A percentile compares a stretch with the other conserved stretches of the same genome.
Conservation (phyloP, 2,888 invertebrate genomes). For the Adineta ricciae region DNA sequence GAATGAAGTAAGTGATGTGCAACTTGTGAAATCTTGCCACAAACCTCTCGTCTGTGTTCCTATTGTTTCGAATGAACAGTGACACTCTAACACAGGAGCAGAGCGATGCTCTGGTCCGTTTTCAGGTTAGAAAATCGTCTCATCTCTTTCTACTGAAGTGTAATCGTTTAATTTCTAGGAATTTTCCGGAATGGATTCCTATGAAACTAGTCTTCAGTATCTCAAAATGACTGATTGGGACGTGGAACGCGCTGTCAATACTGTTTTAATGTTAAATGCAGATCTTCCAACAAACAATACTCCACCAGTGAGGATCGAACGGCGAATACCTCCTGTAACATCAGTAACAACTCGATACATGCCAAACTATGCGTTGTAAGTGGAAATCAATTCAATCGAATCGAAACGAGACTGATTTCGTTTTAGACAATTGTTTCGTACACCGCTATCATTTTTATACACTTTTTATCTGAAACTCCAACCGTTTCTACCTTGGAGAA, state of each 20-base stretch:
- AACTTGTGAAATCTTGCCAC: neutral
- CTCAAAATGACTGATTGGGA: neutral
- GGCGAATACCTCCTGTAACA: neutral
- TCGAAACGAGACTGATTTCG: neutral
- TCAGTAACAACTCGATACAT: neutral
- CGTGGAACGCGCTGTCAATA: neutral
- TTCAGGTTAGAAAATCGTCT: neutral
- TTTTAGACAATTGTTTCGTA: constrained; percentile 11
- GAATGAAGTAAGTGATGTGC: neutral
- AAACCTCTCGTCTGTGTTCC: neutral
- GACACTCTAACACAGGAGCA: neutral
- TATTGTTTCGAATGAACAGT: neutral
- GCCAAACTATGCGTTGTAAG: neutral
- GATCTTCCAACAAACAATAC: neutral
- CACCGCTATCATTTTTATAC: neutral
- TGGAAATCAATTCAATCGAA: neutral
- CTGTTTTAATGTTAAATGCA: neutral
- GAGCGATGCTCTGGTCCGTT: neutral
- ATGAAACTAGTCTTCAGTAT: neutral
- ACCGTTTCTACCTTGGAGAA: neutral
- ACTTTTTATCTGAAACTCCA: neutral
- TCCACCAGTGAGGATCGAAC: neutral
- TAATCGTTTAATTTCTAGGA: neutral
- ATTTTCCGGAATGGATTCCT: neutral
- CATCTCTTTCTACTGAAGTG: neutral